Conservation (phyloP, 2,888 invertebrate species). For the Heliconius cydno region DNA sequence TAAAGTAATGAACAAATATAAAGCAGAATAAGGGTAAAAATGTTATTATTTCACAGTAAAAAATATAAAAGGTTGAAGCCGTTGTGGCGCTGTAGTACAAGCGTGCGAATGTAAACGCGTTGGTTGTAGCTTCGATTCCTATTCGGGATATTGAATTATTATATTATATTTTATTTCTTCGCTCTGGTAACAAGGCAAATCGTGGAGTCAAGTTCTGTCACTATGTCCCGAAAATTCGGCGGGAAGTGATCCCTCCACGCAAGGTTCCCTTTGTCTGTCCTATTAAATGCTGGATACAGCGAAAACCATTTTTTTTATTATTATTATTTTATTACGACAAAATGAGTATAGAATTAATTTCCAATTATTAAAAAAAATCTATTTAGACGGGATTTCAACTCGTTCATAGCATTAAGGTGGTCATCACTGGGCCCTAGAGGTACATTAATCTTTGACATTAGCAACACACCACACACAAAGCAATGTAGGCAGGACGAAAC, state of each 20-base stretch:
- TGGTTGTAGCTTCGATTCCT: not conserved
- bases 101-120: not conserved
- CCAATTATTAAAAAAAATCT: no score
- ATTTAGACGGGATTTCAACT: no score
- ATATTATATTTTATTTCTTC: not conserved
- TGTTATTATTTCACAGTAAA: not conserved
- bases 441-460: conserved; percentile 5
- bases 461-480: conserved; percentile 4
- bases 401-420: no score
- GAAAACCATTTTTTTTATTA: no score
- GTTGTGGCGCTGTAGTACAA: not conserved
- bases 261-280: no score
- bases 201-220: no score
- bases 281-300: no score
- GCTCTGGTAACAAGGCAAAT: not conserved
- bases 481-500: no score
- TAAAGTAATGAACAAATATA: conserved; percentile 1
- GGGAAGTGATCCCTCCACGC: no score
- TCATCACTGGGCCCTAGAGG: not conserved
- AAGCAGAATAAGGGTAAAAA: not conserved
- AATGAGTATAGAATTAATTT: no score
- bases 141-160: not conserved
- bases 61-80: not conserved
- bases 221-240: no score
- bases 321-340: no score